Evolutionary conservation across 1,140 invertebrate species (phyloP).

Genomic region (Elymnias hypermnestra): DNA sequence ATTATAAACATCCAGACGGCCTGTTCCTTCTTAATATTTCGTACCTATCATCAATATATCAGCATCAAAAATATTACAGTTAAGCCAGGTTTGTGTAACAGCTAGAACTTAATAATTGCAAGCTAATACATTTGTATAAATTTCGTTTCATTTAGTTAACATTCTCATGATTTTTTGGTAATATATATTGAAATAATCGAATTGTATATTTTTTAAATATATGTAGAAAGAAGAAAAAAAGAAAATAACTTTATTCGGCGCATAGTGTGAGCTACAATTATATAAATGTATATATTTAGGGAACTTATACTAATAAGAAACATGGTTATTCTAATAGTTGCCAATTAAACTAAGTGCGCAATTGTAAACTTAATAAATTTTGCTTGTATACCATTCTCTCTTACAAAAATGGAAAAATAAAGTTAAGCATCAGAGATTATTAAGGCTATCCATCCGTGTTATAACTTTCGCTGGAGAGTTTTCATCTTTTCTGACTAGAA

Average conservation of each 20-base stretch:
- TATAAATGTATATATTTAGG: too few relatives aligned
- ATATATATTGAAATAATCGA: too few relatives aligned
- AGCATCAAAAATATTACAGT: constrained; percentile 10
- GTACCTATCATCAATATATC: constrained; percentile 5
- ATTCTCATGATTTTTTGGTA: constrained; percentile 21
- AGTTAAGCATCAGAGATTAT: not conserved
- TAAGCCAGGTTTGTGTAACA: constrained; percentile 21
- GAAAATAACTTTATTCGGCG: too few relatives aligned
- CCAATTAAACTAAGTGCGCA: too few relatives aligned
- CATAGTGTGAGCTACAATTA: too few relatives aligned
- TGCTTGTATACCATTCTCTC: not conserved
- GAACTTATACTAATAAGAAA: too few relatives aligned
- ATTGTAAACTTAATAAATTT: too few relatives aligned
- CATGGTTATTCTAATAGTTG: too few relatives aligned
- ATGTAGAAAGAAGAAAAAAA: too few relatives aligned
- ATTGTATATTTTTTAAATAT: too few relatives aligned
- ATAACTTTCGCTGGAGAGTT: constrained; percentile 9
- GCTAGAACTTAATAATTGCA: constrained; percentile 14
- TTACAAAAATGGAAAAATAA: not conserved
- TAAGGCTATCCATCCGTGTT: not conserved
- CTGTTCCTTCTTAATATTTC: not conserved
- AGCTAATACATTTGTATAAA: constrained; percentile 9
- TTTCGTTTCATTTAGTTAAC: constrained; percentile 15
- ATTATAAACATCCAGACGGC: too few relatives aligned
- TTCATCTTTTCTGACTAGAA: constrained; percentile 21